Evolutionary conservation across 2,113 vertebrate genomes (phyloP).

Genomic region (Empidonax alnorum): DNA sequence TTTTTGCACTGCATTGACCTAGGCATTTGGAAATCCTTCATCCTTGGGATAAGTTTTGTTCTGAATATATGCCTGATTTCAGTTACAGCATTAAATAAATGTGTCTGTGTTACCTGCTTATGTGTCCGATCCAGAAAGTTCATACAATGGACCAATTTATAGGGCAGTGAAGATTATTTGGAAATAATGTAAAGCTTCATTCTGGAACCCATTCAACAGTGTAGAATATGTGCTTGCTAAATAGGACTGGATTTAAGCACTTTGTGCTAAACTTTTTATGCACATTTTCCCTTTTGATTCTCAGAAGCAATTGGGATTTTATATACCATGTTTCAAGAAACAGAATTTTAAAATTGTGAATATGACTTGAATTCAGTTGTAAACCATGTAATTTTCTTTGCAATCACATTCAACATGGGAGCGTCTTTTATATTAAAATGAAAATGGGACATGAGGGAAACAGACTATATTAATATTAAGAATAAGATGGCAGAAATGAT

Average conservation of each 20-base stretch:
- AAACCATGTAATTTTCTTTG: background rate
- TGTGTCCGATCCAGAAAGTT: background rate
- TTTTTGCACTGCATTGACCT: background rate
- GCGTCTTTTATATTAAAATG: background rate
- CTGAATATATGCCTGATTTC: background rate
- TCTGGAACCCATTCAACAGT: background rate
- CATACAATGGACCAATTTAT: background rate
- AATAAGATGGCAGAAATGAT: background rate
- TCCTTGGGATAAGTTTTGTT: background rate
- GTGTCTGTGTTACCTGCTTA: background rate
- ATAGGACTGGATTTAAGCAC: background rate
- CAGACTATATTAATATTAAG: slow-evolving; percentile 27
- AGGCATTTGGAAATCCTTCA: background rate
- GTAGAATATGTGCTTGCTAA: background rate
- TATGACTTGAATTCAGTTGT: background rate
- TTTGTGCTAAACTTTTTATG: background rate
- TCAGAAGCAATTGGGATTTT: background rate
- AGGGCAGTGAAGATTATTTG: background rate
- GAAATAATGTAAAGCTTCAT: background rate
- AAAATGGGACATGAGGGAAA: background rate
- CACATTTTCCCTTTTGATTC: background rate
- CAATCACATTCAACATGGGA: background rate
- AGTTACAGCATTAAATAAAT: background rate
- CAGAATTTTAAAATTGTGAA: background rate
- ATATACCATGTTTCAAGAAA: background rate